Evolutionary conservation across 2,797 vertebrate genomes (phyloP).

Genomic region (Echeneis naucrates): DNA sequence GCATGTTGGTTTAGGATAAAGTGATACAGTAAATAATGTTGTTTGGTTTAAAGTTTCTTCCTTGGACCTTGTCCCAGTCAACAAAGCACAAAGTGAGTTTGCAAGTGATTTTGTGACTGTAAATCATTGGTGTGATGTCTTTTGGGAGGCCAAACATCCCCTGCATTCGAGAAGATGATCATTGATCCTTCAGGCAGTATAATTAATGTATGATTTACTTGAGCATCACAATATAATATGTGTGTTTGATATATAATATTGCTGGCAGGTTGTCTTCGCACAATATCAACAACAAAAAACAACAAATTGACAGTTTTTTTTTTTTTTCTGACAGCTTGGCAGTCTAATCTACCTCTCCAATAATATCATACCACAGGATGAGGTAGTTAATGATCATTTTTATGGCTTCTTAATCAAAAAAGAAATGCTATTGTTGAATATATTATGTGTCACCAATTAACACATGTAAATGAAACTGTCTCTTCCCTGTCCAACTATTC

Average conservation of each 20-base stretch:
- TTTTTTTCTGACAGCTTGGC: constrained; percentile 86
- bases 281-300: constrained; percentile 12
- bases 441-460: not conserved
- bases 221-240: not conserved
- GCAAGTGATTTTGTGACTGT: too few species aligned
- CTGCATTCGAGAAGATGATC: not conserved
- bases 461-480: not conserved
- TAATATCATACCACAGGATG: constrained; percentile 81
- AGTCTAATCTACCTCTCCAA: constrained; percentile 86
- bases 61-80: constrained; percentile 5
- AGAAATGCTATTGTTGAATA: not conserved
- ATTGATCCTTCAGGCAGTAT: constrained; percentile 8
- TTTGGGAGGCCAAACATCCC: not conserved
- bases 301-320: not conserved
- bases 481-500: not conserved
- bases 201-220: not conserved
- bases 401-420: not conserved
- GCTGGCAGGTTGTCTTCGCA: not conserved
- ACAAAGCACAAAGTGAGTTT: not conserved
- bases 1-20: not conserved
- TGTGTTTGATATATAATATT: not conserved
- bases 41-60: too few species aligned
- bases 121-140: not conserved
- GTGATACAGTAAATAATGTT: not conserved
- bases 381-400: constrained; percentile 63